A percentile compares a stretch with the other conserved stretches of the same genome.
phyloP scores from a whole-genome alignment of 2,113 vertebrate species.

The Glaucidium brasilianum region DNA sequence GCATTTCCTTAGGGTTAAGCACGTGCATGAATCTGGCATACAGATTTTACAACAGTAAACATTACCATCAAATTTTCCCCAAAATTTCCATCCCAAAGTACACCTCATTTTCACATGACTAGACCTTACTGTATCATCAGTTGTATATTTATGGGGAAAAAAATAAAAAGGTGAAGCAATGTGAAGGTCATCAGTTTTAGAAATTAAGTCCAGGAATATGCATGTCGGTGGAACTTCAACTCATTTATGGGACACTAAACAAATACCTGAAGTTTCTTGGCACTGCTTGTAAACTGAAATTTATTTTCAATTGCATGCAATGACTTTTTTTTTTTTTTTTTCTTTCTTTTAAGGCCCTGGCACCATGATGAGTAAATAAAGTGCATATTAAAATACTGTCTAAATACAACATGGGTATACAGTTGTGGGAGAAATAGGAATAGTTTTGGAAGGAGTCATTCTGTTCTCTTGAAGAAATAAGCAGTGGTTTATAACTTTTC shows the following conservation, averaged over 20 bases:
- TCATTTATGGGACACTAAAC: not conserved
- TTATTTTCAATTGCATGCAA: not conserved
- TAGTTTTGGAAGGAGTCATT: slow-evolving; percentile 9
- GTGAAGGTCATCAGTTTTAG: not conserved
- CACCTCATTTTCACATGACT: not conserved
- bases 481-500: slow-evolving; percentile 14
- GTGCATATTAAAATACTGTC: slow-evolving; percentile 8
- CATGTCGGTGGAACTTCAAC: not conserved
- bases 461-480: slow-evolving; percentile 39
- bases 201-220: not conserved
- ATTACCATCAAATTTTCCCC: not conserved
- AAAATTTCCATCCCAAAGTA: not conserved
- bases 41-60: not conserved
- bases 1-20: not conserved
- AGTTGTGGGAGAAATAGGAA: not conserved
- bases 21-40: not conserved
- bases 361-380: not conserved
- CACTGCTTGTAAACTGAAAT: not conserved
- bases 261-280: slow-evolving; percentile 30
- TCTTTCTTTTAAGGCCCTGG: not conserved
- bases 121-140: not conserved
- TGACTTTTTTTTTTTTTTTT: not conserved
- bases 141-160: not conserved
- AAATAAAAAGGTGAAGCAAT: not conserved
- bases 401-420: not conserved